Evolutionary conservation across 2,888 invertebrate species (phyloP).

Genomic region (Ochropacha duplaris): DNA sequence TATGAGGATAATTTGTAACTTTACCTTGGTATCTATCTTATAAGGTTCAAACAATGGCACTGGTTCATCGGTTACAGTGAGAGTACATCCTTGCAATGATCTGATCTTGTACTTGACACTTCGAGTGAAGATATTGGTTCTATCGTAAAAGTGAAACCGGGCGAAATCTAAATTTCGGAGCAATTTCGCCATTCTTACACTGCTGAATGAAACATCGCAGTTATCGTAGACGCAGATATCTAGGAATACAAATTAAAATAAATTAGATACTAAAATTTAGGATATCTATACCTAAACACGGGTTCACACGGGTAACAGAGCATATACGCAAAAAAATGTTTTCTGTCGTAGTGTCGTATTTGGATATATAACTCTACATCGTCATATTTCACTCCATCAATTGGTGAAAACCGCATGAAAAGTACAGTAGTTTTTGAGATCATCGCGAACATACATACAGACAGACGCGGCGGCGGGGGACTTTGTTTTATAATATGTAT

Average conservation of each 20-base stretch:
- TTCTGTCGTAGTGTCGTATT: too few relatives aligned
- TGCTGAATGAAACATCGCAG: slow-evolving; percentile 53
- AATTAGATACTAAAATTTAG: too few relatives aligned
- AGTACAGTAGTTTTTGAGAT: too few relatives aligned
- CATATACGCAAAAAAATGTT: too few relatives aligned
- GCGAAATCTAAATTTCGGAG: slow-evolving; percentile 71
- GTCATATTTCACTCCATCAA: too few relatives aligned
- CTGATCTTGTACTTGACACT: slow-evolving; percentile 47
- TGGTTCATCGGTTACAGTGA: slow-evolving; percentile 41
- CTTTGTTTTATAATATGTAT: too few relatives aligned
- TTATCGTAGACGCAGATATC: slow-evolving; percentile 70
- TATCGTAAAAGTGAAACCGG: slow-evolving; percentile 66
- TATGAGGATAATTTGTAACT: not conserved
- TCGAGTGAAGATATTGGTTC: slow-evolving; percentile 58
- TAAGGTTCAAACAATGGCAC: slow-evolving; percentile 61
- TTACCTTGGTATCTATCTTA: slow-evolving; percentile 69
- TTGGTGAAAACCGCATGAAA: too few relatives aligned
- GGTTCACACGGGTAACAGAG: too few relatives aligned
- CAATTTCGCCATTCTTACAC: slow-evolving; percentile 56
- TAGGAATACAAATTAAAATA: slow-evolving; percentile 20
- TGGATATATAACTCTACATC: too few relatives aligned
- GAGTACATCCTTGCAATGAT: slow-evolving; percentile 68
- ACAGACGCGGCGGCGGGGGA: too few relatives aligned
- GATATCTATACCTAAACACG: too few relatives aligned
- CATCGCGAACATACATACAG: too few relatives aligned